Evolutionary conservation across 2,888 invertebrate species (phyloP), one percentile per base, ranked within the genome.

Genomic region (Malacosoma neustria): DNA sequence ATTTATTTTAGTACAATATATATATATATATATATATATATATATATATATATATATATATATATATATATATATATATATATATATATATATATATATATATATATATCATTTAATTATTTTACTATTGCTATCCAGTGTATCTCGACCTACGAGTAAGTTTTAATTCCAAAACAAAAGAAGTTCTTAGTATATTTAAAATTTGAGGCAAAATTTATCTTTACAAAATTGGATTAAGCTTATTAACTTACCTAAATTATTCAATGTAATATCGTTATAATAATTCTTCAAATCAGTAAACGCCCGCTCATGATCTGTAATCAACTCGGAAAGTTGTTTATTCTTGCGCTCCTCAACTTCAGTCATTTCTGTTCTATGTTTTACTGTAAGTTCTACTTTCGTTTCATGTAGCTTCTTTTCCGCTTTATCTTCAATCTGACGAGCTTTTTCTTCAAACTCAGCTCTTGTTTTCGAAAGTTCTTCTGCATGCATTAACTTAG

Each of bases 331-430:
- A 3, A 97, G 89, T 64, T 97, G 97, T 35, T 90, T 90, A 72
- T 96, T 96, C 76, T 98, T 98, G 31, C 96, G 88, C 61, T 97
- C 96, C 65, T 97, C 96, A 5, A 96, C 91, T 77, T 97, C 95
- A 35, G 93, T 89, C 62, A 96, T 89, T 79, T 97, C 97, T 72
- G 93, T 92, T 54, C 91, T 89, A 56, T 93, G 92, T 54, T 91
- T 91, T 0, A 92, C 87, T 4, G 90, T 89, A 32, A 94, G 69
- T 45, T 95, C 93, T 29, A 90, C 81, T 53, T 93, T 90, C 36
- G 94, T 88, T 39, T 89, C 88, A 33, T 87, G 77, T 48, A 96
- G 89, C 62, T 94, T 93, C 56, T 92, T 90, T 37, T 94, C 93
- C 69, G 87, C 77, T 90, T 81, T 81, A n/a, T 80, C 75, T 49